Base-by-base conservation (phyloP, 2,888 invertebrate species). In the Drosophila eohydei region DNA sequence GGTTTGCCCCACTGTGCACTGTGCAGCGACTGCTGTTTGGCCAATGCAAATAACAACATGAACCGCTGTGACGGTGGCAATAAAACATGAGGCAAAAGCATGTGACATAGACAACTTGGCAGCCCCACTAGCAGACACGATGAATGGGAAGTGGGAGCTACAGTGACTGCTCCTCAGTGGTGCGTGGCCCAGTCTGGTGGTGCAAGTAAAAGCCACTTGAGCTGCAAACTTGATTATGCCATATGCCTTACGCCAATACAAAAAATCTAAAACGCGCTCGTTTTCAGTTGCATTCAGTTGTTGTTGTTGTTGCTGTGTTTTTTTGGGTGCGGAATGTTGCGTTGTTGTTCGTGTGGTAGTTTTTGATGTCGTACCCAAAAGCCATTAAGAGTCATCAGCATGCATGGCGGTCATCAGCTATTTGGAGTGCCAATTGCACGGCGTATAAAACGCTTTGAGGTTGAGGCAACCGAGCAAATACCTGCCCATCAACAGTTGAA, bases 71-170 rank as follows among this genome's bases (percentile, higher is more conserved):
- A 62, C 69, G 56, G 46, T 57, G 58, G 71, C 68, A 79, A 84
- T 81, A 83, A 80, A 83, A 71, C 78, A 74, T 66, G 50, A 71
- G 55, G 57, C 73, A 73, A 74, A 71, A 75, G 57, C 81, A 79
- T 89, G 80, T 89, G 84, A 88, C 87, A 86, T 68, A 83, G 87
- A 87, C 87, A 81, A 75, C 68, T 83, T 83, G 85, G 81, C 88
- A 71, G 71, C 50, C 65, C 52, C 65, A 71, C 48, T 30, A 30
- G 77, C 40, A 40, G 80, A 58, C 65, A 30, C 44, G 41, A n/a
- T 28, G 40, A 40, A 28, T 52, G 36, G 36, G 54, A 54, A 40
- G 54, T 54, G 40, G 40, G 28, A 54, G 54, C 38, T 28, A 38
- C 46, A 38, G 12, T 40, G 63, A 21, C 59, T 63, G 58, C 68